phyloP scores from a whole-genome alignment of 2,888 invertebrate species.

The Rhingia campestris region DNA sequence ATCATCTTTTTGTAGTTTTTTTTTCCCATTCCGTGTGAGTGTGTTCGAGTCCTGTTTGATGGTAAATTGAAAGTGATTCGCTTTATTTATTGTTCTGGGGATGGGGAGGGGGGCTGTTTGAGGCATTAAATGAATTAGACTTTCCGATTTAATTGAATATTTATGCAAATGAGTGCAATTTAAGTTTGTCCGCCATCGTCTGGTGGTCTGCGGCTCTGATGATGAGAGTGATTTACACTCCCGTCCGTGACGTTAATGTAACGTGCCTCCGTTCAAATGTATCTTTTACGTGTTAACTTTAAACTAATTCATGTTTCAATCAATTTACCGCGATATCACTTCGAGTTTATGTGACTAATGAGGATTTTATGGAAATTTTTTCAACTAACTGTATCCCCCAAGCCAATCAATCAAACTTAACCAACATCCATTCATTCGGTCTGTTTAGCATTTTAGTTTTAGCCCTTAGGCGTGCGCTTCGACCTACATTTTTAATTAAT shows the following conservation, averaged over 20 bases:
- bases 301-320: neutral
- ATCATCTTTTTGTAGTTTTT: slow-evolving; percentile 60
- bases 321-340: neutral
- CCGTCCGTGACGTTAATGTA: too few species aligned
- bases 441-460: neutral
- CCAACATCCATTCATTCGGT: slow-evolving; percentile 8
- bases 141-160: slow-evolving; percentile 63
- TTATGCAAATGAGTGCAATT: slow-evolving; percentile 61
- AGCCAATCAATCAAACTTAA: slow-evolving; percentile 58
- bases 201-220: too few species aligned
- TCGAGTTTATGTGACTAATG: too few species aligned
- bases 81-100: slow-evolving; percentile 53
- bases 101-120: neutral
- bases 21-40: neutral
- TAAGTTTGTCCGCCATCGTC: neutral
- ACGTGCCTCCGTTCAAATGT: too few species aligned
- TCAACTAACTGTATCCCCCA: neutral
- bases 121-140: slow-evolving; percentile 69
- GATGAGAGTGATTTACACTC: too few species aligned
- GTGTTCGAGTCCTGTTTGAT: slow-evolving; percentile 28
- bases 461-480: slow-evolving; percentile 34
- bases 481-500: slow-evolving; percentile 63
- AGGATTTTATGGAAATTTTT: neutral
- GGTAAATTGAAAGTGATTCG: slow-evolving; percentile 69
- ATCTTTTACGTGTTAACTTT: neutral